Base-by-base conservation (phyloP, 2,113 vertebrate species). In the Catharus bicknelli region DNA sequence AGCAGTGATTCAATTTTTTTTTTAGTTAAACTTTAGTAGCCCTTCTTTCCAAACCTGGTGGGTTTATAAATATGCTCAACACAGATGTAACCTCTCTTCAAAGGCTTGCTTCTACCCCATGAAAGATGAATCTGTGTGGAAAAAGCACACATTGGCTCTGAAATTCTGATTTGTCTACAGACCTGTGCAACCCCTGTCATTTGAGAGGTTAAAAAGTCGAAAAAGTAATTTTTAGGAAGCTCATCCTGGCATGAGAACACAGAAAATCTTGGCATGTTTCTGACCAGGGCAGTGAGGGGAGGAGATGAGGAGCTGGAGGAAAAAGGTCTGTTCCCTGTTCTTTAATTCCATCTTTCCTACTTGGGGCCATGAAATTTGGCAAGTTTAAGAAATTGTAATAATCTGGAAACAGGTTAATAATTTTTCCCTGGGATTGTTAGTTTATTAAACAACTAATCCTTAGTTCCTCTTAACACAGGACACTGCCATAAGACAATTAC, bases 281-380 rank as follows among this genome's bases (percentile, higher is more conserved):
- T 34, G 54, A 5, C 5, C 22, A 6, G 18, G 0, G 32, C 47
- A 40, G 34, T 1, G 5, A 6, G 4, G 6, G 50, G 53, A 23
- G 43, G 47, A 70, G 38, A 26, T 7, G 55, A 72, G 54, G 47
- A 70, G 36, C 21, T 45, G 67, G 38, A 43, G 36, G 5, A 30
- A 55, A 8, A 0, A 8, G 18, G 1, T 1, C 16, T 72, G 27
- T 4, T 30, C 13, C 40, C 30, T 42, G 4, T 8, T 36, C 38
- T n/a, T 42, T 27, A 61, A 23, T 43, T 55, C 13, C 27, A 32
- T 19, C 12, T 27, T 29, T 29, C 38, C 7, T 63, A 3, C 36
- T 10, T 47, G 27, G 5, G 18, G 29, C 17, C 16, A 8, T 15
- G 23, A 18, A 29, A 34, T 6, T 6, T 55, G 17, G 11, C 48